Conservation (phyloP, 2,797 vertebrate species). For the Enteromius afrohamiltoni region DNA sequence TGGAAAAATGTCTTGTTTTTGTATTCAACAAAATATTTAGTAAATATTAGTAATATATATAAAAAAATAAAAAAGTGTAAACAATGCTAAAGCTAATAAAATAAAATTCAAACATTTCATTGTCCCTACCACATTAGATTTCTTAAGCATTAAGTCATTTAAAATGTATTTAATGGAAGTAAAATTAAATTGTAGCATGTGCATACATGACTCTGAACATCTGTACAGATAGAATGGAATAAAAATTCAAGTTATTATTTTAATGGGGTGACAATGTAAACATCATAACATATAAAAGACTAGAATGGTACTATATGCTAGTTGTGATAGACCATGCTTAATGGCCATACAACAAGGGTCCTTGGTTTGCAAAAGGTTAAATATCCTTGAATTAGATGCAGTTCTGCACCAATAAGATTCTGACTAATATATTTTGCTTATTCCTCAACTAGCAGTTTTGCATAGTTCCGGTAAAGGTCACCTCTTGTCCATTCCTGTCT, state of each 20-base stretch:
- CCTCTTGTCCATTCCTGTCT: background rate
- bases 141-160: background rate
- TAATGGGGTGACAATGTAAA: background rate
- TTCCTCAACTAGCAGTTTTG: background rate
- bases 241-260: background rate
- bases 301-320: background rate
- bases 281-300: background rate
- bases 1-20: background rate
- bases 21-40: background rate
- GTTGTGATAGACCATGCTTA: background rate
- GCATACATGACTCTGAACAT: background rate
- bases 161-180: background rate
- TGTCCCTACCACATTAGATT: background rate
- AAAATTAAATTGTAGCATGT: background rate
- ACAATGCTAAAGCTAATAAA: background rate
- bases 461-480: constrained; percentile 6
- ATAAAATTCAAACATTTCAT: background rate
- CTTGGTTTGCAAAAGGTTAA: background rate
- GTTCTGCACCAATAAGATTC: background rate
- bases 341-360: background rate
- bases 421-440: background rate
- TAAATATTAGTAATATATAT: background rate
- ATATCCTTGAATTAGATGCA: background rate
- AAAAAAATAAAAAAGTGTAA: background rate
- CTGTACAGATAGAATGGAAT: background rate